Percentiles rank a stretch among this genome's conserved stretches.
Conservation (phyloP, 2,888 invertebrate species). For the Cancer borealis region DNA sequence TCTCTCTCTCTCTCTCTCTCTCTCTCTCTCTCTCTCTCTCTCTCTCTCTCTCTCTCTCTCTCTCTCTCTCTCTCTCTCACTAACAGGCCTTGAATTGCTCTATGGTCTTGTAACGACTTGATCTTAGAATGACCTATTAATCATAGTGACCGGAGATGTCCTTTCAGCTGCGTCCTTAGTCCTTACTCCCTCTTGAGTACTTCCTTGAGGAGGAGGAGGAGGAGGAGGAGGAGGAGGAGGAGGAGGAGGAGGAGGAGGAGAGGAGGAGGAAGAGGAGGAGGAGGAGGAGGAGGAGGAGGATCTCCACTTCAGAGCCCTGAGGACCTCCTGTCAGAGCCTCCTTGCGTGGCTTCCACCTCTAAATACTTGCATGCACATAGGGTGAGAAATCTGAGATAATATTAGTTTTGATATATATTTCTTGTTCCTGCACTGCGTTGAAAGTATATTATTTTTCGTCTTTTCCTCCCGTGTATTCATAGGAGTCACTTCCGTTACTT, state of each 20-base stretch:
- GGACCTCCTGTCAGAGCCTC: neutral
- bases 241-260: conserved; percentile 8
- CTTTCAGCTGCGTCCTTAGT: neutral
- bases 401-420: neutral
- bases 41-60: neutral
- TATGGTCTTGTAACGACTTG: neutral
- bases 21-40: neutral
- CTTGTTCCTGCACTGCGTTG: neutral
- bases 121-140: neutral
- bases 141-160: neutral
- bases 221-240: neutral
- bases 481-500: neutral
- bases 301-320: neutral
- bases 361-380: neutral
- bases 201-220: neutral
- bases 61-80: neutral
- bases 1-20: neutral
- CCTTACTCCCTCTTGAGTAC: neutral
- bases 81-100: neutral
- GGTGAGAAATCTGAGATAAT: neutral
- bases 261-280: neutral
- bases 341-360: neutral
- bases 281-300: neutral
- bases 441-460: neutral
- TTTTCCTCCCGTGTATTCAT: neutral